These are phyloP conservation scores for Psylliodes chrysocephalus DNA, from an alignment of 2,888 invertebrate genomes.

Conservation along the genomic window DNA sequence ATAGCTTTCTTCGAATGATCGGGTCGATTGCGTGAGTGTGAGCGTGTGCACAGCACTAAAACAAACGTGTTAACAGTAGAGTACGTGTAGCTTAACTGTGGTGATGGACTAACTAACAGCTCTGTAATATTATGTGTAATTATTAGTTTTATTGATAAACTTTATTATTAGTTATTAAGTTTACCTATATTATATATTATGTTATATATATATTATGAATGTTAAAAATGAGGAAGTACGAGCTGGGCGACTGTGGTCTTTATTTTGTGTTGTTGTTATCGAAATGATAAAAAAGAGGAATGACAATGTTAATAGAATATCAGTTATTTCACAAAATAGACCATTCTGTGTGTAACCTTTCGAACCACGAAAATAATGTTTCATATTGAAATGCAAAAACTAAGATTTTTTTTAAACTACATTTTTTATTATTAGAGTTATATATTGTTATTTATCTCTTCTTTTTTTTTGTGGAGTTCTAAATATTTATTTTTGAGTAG, in stretches of 20 bases:
- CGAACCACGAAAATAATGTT: too few relatives aligned
- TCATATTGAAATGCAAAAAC: neutral
- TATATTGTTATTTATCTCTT: too few relatives aligned
- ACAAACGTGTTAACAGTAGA: constrained; percentile 40
- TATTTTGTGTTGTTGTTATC: constrained; percentile 54
- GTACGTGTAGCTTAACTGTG: constrained; percentile 61
- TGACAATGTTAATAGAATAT: constrained; percentile 24
- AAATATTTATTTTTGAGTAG: too few relatives aligned
- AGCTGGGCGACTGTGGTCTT: constrained; percentile 61
- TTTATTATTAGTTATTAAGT: constrained; percentile 58
- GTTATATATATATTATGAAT: constrained; percentile 51
- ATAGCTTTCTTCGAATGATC: constrained; percentile 36
- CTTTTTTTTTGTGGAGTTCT: too few relatives aligned
- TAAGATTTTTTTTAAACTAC: too few relatives aligned
- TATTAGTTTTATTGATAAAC: constrained; percentile 54
- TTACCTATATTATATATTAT: constrained; percentile 58
- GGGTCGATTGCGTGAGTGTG: constrained; percentile 22
- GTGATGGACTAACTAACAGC: constrained; percentile 65
- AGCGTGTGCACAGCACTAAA: constrained; percentile 39
- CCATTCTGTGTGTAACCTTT: neutral
- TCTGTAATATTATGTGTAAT: constrained; percentile 61
- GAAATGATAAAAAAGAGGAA: constrained; percentile 46
- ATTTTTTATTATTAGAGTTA: too few relatives aligned
- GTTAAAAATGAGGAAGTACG: constrained; percentile 48
- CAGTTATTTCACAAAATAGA: constrained; percentile 30